Evolutionary conservation across 1,140 invertebrate genomes (phyloP).

Genomic region (Apis cerana): DNA sequence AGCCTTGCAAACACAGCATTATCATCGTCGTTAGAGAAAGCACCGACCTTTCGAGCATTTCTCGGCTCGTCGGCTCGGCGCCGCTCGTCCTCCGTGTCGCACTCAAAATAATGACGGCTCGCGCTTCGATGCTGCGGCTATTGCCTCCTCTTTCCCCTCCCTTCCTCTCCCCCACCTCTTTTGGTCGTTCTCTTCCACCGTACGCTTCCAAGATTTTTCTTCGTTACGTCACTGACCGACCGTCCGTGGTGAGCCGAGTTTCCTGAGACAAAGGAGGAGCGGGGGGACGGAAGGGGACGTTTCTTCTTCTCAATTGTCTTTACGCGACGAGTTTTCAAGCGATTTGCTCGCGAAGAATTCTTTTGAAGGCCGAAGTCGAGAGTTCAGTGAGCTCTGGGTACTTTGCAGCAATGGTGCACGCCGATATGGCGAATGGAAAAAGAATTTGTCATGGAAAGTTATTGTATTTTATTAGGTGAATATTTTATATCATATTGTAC

Average conservation of each 20-base stretch:
- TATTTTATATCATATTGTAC: too few relatives aligned
- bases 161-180: constrained; percentile 23
- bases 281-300: not conserved
- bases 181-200: not conserved
- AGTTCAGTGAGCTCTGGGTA: not conserved
- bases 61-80: constrained; percentile 58
- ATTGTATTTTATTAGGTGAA: not conserved
- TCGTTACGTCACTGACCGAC: constrained; percentile 51
- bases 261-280: not conserved
- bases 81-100: constrained; percentile 54
- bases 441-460: not conserved
- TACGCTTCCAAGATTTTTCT: constrained; percentile 26
- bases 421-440: not conserved
- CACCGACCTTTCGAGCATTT: constrained; percentile 42
- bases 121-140: constrained; percentile 35
- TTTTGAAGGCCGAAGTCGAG: not conserved
- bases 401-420: not conserved
- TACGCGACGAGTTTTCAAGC: constrained; percentile 1
- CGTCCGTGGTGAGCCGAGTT: constrained; percentile 9
- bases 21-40: constrained; percentile 66
- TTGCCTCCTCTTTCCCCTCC: constrained; percentile 9
- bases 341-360: constrained; percentile 16
- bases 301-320: constrained; percentile 15
- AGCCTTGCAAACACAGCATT: constrained; percentile 51
- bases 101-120: constrained; percentile 64